Evolutionary conservation across 1,140 invertebrate species (phyloP).

Genomic region (Sarcophaga peregrina): DNA sequence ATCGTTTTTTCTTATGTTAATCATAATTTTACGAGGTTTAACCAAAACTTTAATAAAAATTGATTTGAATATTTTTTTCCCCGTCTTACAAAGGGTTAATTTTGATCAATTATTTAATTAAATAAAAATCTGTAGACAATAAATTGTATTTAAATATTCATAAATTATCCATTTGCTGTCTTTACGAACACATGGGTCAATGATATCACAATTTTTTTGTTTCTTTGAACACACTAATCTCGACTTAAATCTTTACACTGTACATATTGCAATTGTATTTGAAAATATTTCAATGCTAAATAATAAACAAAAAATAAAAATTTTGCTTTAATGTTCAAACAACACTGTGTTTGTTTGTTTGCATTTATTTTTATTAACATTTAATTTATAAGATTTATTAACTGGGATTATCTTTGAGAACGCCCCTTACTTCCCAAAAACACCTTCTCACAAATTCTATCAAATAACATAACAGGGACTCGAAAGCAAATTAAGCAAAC

Average conservation of each 20-base stretch:
- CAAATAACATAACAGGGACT: no score
- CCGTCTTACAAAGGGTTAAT: neutral
- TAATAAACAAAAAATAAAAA: neutral
- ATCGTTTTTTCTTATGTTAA: no score
- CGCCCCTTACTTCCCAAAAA: no score
- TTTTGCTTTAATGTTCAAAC: neutral
- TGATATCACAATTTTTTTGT: conserved; percentile 7
- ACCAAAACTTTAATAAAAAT: no score
- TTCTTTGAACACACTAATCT: neutral
- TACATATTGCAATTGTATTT: neutral
- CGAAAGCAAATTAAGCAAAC: neutral
- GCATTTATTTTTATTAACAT: neutral
- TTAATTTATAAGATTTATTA: neutral
- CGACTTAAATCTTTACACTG: neutral
- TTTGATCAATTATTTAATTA: neutral
- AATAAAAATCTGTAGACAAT: neutral
- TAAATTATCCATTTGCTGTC: conserved; percentile 32
- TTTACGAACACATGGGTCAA: conserved; percentile 27
- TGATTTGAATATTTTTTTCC: no score
- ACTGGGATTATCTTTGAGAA: neutral
- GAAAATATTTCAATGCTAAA: conserved; percentile 7
- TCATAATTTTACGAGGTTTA: no score
- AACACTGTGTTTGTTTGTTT: neutral
- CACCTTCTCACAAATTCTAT: no score
- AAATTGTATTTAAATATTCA: neutral